A percentile compares a stretch with the other conserved stretches of the same genome.
Evolutionary conservation across 2,113 vertebrate genomes (phyloP).

Genomic region (Gnathonemus longibarbis): DNA sequence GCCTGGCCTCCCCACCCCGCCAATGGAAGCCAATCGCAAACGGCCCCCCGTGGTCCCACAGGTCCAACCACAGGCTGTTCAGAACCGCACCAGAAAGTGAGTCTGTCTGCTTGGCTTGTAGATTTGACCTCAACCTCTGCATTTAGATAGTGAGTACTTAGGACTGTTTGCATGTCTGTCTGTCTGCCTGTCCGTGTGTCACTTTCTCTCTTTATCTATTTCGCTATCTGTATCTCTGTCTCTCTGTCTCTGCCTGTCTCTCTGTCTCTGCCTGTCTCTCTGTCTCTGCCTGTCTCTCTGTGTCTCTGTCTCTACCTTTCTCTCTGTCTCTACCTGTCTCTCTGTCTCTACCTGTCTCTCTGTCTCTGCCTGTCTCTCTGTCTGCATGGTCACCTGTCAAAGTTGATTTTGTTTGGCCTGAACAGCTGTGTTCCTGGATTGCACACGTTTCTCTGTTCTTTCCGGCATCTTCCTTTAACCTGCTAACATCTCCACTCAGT

Average conservation of each 20-base stretch:
- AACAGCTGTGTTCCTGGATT: not conserved
- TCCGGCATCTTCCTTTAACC: not conserved
- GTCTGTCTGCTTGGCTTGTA: constrained; percentile 27
- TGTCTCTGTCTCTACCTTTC: too few relatives aligned
- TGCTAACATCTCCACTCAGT: not conserved
- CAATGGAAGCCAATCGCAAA: constrained; percentile 73
- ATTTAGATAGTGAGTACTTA: not conserved
- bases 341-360: not conserved
- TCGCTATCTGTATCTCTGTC: not conserved
- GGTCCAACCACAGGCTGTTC: constrained; percentile 58
- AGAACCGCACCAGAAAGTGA: constrained; percentile 72
- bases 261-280: not conserved
- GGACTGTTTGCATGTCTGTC: not conserved
- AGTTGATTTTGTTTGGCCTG: not conserved
- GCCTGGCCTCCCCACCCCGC: constrained; percentile 68
- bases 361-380: not conserved
- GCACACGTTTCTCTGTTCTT: not conserved
- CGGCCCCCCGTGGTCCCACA: constrained; percentile 68
- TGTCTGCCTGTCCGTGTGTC: not conserved
- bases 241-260: not conserved
- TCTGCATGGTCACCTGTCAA: not conserved
- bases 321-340: not conserved
- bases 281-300: not conserved
- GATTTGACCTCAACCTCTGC: not conserved
- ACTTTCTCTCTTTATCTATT: not conserved